Base-by-base conservation (phyloP, 2,888 invertebrate species). In the Balanococcus diminutus region DNA sequence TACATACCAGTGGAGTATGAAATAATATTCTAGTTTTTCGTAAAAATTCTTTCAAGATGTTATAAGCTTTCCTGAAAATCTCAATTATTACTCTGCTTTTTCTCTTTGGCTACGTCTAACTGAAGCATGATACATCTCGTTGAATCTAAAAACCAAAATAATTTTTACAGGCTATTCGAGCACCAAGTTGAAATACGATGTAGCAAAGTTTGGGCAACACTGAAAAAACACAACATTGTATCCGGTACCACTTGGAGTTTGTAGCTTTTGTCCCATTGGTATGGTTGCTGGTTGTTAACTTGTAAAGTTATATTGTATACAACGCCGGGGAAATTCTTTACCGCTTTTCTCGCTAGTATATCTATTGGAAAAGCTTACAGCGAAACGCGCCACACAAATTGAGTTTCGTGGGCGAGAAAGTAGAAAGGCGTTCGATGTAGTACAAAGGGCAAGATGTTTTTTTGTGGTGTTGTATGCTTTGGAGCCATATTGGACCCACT, bases 211-310 rank as follows among this genome's bases (percentile, higher is more conserved):
- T 84, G 14, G 36, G 67, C 72, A 67, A 5, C 84, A 56, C 84
- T 84, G 84, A 67, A 84, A n/a, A 84, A 84, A 67, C 61, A 61
- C 61, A 84, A 84, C 84, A 61, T 84, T 36, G 84, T 84, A 56
- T 36, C 61, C 32, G 84, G 84, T 67, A 61, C 36, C 36, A 36
- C 56, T 56, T 11, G 31, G 56, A 32, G 61, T 84, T 36, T 84
- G 67, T 67, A 84, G 84, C 84, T 84, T 84, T 84, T 84, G 84
- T 84, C 84, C 84, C 84, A 84, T 84, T 84, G 84, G 84, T 84
- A 84, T 84, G 84, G 84, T 84, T 84, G 84, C 84, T 84, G 84
- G 84, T 84, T 84, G 84, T 84, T 84, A 84, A 84, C 84, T 84
- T 84, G 84, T 84, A 84, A 84, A 84, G 61, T 84, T 84, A 84